Conservation (phyloP, 2,113 vertebrate genomes). For the Muntiacus muntjak region DNA sequence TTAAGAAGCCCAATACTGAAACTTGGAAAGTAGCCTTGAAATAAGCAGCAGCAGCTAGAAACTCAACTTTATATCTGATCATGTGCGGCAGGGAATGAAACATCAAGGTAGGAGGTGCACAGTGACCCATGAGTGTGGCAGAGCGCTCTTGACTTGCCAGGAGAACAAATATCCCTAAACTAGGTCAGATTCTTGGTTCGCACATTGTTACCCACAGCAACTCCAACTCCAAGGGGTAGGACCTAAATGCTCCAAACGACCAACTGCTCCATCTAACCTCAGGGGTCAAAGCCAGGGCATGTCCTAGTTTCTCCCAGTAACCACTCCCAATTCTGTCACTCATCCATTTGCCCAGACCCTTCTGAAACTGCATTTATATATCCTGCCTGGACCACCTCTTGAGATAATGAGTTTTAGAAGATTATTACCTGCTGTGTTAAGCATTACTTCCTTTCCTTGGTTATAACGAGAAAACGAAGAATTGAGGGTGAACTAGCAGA, state of each 20-base stretch:
- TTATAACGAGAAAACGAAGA: conserved; percentile 63
- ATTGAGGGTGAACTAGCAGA: conserved; percentile 21
- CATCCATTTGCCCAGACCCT: conserved; percentile 23
- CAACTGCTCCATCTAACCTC: not conserved
- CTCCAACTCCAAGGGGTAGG: not conserved
- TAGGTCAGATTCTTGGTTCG: not conserved
- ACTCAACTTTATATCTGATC: not conserved
- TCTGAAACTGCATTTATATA: not conserved
- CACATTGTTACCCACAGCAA: not conserved
- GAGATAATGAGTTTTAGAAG: conserved; percentile 53
- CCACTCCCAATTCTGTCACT: conserved; percentile 24
- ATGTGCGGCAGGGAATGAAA: not conserved
- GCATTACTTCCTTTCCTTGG: conserved; percentile 44
- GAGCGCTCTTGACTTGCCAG: not conserved
- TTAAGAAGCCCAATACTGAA: not conserved
- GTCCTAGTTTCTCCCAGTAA: not conserved
- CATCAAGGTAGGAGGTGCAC: not conserved
- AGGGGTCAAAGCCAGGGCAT: not conserved
- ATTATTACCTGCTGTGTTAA: conserved; percentile 68
- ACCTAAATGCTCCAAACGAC: not conserved
- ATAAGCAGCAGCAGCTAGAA: conserved; percentile 4
- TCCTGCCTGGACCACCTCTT: conserved; percentile 52
- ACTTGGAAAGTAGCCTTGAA: conserved; percentile 17
- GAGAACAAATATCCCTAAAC: not conserved
- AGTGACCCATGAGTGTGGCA: not conserved